Evolutionary conservation across 2,888 invertebrate species (phyloP), one percentile per base, ranked within the genome.

Genomic region (Coecobrya sp.): DNA sequence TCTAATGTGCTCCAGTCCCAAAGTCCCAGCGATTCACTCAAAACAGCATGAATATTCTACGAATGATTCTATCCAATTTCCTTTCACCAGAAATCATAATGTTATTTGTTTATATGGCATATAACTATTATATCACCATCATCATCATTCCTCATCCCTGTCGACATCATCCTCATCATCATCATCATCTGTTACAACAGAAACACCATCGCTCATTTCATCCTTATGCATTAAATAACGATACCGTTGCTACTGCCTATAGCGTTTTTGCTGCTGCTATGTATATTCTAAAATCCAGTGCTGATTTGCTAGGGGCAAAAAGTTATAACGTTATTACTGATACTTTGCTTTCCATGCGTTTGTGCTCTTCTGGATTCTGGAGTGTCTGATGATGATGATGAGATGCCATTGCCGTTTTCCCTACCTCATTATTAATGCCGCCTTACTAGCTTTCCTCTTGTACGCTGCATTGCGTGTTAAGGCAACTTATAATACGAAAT

Each of bases 51-150:
- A 91, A 86, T 92, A 92, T 87, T 92, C 87, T 84, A 86, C 62
- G 76, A 92, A 76, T 92, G 92, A 84, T 92, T 88, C 92, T 92
- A 88, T 92, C 92, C 92, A 92, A 88, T 88, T 92, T 87, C 87
- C 88, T 92, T 92, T 92, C 84, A 87, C 87, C 87, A 84, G 92
- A 92, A 92, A 92, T 92, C 92, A 92, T 88, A 92, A 92, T 88
- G 92, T 76, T 92, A 88, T 87, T 91, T 91, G 91, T 87, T 91
- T 87, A 86, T 91, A 79, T 85, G 62, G 65, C 22, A 70, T 82
- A 89, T 68, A 91, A 70, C 68, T 81, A 86, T 86, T 86, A 82
- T 82, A 86, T 86, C 76, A 82, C 70, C 70, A 65, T 45, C 76
- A 68, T 86, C 65, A 70, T 62, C 68, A 73, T 55, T 81, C 59